Conservation (phyloP, 2,888 invertebrate genomes). For the Epistrophe grossulariae region DNA sequence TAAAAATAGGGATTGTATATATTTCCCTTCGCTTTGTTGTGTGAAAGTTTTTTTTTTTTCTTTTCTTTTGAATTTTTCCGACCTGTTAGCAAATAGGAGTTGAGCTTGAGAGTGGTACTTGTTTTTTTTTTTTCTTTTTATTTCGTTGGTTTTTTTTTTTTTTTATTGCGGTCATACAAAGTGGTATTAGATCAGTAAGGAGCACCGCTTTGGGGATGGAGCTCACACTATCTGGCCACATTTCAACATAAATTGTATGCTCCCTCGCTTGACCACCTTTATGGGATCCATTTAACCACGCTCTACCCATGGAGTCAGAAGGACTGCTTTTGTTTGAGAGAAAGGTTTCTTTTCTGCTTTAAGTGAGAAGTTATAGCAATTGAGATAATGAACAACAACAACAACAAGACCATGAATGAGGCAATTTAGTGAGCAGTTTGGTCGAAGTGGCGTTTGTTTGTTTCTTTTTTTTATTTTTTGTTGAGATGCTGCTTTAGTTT, state of each 20-base stretch:
- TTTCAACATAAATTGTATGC: constrained; percentile 63
- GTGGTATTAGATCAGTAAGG: constrained; percentile 66
- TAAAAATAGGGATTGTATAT: neutral
- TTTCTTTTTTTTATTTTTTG: neutral
- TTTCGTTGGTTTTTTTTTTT: neutral
- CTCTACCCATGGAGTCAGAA: neutral
- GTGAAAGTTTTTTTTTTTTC: constrained; percentile 30
- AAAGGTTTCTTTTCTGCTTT: constrained; percentile 24
- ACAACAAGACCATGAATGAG: neutral
- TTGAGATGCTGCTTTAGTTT: too few relatives aligned
- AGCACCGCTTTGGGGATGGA: constrained; percentile 39
- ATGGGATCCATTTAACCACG: constrained; percentile 40
- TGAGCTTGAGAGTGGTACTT: constrained; percentile 44
- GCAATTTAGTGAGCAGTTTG: constrained; percentile 30
- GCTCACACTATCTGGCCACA: constrained; percentile 49
- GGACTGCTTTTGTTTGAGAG: constrained; percentile 15
- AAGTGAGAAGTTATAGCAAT: constrained; percentile 61
- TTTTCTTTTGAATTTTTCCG: constrained; percentile 28
- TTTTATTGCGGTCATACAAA: constrained; percentile 49
- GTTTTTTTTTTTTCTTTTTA: constrained; percentile 1
- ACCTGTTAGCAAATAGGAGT: constrained; percentile 55
- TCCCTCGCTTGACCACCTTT: constrained; percentile 44
- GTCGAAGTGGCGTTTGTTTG: constrained; percentile 11
- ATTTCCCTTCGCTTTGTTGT: constrained; percentile 18
- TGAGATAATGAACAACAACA: constrained; percentile 51